Evolutionary conservation across 2,888 invertebrate genomes (phyloP), one percentile per base, ranked within the genome.

Genomic region (Cactoblastis cactorum): DNA sequence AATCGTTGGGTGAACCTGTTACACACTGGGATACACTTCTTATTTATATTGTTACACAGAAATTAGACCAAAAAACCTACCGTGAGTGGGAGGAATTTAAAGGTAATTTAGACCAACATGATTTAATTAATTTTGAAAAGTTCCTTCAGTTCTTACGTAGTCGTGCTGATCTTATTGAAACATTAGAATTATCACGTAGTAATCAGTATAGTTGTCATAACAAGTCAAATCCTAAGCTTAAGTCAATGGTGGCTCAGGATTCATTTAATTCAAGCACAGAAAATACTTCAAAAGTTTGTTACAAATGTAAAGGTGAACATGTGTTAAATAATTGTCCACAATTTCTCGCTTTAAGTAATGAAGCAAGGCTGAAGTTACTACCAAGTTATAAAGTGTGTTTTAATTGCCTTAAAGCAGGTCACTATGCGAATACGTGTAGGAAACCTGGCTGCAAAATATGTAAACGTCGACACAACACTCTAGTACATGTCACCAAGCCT

Each of bases 11-110:
- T 1, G 58, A 64, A 18, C 62, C 63, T 0, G 50, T 52, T 0
- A 28, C 53, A 11, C 46, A 55, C 2, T 66, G 63, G 66, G 61
- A 63, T 35, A 62, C 61, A 12, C 49, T 63, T 3, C 24, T 67
- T 0, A 64, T 68, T 47, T 53, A 66, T 37, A 59, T 64, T 8
- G 33, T 66, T 2, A 57, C 56, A 14, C 52, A 39, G 5, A 67
- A 63, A 51, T 38, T 65, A 35, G 65, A 66, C 47, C 14, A 19
- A 9, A 62, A 55, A 14, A 59, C 63, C 0, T 58, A 46, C 18
- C 60, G 64, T 41, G 58, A 62, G 17, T 67, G 63, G 61, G 22
- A 22, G 6, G 22, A 22, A 6, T 22, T 64, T 39, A 63, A 62
- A 46, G 54, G 58, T 34, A 28, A 28, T 3, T 32, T 61, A 8